A percentile compares a stretch with the other conserved stretches of the same genome.
These are phyloP conservation scores for Buceros bicornis DNA, from an alignment of 2,797 vertebrate genomes.

Conservation along the genomic window DNA sequence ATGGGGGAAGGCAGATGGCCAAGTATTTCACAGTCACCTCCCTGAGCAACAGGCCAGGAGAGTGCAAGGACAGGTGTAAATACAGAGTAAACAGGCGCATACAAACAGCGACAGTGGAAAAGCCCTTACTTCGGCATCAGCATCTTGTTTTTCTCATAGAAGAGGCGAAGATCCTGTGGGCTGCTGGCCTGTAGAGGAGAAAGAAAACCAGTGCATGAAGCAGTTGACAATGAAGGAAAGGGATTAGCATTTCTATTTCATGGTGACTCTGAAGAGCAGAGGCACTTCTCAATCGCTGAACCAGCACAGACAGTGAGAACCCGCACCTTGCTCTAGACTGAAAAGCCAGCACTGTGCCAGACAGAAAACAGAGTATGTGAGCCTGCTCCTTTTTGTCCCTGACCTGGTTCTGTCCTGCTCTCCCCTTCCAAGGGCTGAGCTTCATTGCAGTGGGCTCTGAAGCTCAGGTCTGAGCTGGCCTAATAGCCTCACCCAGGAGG, in stretches of 20 bases:
- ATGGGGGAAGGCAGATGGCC: not conserved
- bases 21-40: slow-evolving; percentile 30
- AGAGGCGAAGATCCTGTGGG: slow-evolving; percentile 95
- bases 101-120: not conserved
- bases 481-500: slow-evolving; percentile 35
- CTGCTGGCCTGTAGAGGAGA: slow-evolving; percentile 88
- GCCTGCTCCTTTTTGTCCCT: not conserved
- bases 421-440: not conserved
- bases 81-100: slow-evolving; percentile 14
- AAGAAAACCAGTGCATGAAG: not conserved
- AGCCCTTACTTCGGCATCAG: slow-evolving; percentile 90
- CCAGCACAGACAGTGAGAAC: not conserved
- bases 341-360: not conserved
- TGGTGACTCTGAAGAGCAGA: not conserved
- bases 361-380: not conserved
- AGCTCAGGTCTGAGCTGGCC: slow-evolving; percentile 24
- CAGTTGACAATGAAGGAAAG: not conserved
- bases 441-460: not conserved
- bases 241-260: slow-evolving; percentile 25
- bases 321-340: not conserved
- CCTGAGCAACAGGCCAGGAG: slow-evolving; percentile 8
- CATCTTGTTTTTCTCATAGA: slow-evolving; percentile 94
- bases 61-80: slow-evolving; percentile 25
- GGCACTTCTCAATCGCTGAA: not conserved
- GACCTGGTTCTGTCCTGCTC: not conserved